A percentile compares a stretch with the other conserved stretches of the same genome.
Conservation (phyloP, 2,797 vertebrate genomes). For the Sebastes dallii region DNA sequence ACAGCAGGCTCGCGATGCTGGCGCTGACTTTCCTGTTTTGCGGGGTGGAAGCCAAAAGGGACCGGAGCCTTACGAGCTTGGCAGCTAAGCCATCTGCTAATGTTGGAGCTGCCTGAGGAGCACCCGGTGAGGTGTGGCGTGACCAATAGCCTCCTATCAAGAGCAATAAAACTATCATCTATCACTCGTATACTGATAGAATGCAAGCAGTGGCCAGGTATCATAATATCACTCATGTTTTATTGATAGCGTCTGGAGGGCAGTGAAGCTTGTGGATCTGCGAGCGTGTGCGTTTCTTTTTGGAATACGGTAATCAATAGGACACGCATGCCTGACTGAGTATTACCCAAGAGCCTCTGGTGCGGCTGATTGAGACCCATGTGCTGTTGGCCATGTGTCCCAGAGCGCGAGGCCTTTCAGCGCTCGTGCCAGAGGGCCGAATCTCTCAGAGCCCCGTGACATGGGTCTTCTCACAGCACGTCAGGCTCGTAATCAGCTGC, state of each 20-base stretch:
- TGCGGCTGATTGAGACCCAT: slow-evolving; percentile 25
- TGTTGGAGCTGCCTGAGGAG: slow-evolving; percentile 31
- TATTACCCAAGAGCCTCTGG: slow-evolving; percentile 13
- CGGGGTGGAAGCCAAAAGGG: slow-evolving; percentile 27
- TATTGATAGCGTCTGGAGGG: slow-evolving; percentile 38
- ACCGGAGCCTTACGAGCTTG: slow-evolving; percentile 24
- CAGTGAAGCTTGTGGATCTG: not conserved
- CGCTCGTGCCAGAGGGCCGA: not conserved
- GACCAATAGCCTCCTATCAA: slow-evolving; percentile 49
- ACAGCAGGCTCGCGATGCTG: slow-evolving; percentile 54
- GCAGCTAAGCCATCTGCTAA: slow-evolving; percentile 25
- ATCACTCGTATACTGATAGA: slow-evolving; percentile 39
- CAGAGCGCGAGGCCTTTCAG: slow-evolving; percentile 2
- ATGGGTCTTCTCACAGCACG: slow-evolving; percentile 34
- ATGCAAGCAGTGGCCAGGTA: slow-evolving; percentile 29
- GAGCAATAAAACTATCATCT: slow-evolving; percentile 46
- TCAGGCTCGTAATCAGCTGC: slow-evolving; percentile 39
- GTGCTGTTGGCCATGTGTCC: slow-evolving; percentile 24
- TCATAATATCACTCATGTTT: slow-evolving; percentile 47
- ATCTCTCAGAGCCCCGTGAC: slow-evolving; percentile 20
- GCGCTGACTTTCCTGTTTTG: slow-evolving; percentile 58
- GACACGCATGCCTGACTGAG: slow-evolving; percentile 33
- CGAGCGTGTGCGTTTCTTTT: slow-evolving; percentile 7
- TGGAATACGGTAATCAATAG: slow-evolving; percentile 31
- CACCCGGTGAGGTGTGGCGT: slow-evolving; percentile 43